Conservation (phyloP, 2,113 vertebrate species). For the Meriones unguiculatus region DNA sequence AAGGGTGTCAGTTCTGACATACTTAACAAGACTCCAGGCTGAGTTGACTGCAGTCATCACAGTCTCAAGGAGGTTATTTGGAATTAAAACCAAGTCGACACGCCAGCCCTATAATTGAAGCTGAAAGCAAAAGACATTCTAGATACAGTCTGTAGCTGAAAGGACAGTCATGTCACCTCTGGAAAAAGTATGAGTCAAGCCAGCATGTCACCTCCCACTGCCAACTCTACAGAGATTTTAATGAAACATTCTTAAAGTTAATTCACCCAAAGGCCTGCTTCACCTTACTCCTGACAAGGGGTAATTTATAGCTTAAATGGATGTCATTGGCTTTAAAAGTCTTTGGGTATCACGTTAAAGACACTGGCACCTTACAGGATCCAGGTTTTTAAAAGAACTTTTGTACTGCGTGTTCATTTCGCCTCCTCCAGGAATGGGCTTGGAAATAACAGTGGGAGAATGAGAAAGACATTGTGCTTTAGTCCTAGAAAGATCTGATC, state of each 20-base stretch:
- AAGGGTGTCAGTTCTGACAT: slow-evolving; percentile 46
- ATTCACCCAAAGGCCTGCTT: slow-evolving; percentile 41
- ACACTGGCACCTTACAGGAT: not conserved
- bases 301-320: slow-evolving; percentile 71
- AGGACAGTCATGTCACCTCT: slow-evolving; percentile 63
- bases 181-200: slow-evolving; percentile 41
- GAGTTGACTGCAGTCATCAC: slow-evolving; percentile 31
- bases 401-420: not conserved
- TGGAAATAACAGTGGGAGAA: not conserved
- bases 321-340: slow-evolving; percentile 59
- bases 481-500: not conserved
- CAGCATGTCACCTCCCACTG: slow-evolving; percentile 28
- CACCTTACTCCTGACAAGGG: slow-evolving; percentile 41
- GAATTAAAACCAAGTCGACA: slow-evolving; percentile 56
- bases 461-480: not conserved
- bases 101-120: slow-evolving; percentile 60
- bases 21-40: slow-evolving; percentile 51
- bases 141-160: slow-evolving; percentile 53
- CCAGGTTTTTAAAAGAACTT: not conserved
- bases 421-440: not conserved
- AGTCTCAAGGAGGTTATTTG: slow-evolving; percentile 54
- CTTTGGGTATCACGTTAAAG: slow-evolving; percentile 33
- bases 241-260: slow-evolving; percentile 67
- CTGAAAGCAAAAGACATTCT: slow-evolving; percentile 46
- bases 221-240: slow-evolving; percentile 55